These are phyloP conservation scores for Empis livida DNA, from an alignment of 2,888 invertebrate genomes.

Conservation along the genomic window DNA sequence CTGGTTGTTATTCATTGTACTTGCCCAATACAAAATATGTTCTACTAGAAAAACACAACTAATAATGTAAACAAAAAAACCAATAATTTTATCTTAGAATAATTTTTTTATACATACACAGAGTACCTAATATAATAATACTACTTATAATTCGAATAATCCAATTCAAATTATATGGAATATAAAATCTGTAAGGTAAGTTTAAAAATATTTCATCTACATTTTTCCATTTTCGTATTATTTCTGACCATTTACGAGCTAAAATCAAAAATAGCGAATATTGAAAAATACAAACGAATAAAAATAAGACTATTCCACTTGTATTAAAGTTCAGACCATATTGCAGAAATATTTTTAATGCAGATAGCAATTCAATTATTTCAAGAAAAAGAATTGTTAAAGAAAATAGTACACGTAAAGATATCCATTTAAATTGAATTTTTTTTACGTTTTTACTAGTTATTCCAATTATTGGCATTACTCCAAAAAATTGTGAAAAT, in stretches of 20 bases:
- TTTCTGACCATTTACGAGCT: slow-evolving; percentile 25
- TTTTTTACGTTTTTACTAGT: slow-evolving; percentile 28
- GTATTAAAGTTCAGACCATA: slow-evolving; percentile 27
- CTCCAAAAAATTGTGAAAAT: slow-evolving; percentile 40
- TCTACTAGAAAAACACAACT: too few relatives aligned
- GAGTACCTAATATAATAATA: too few relatives aligned
- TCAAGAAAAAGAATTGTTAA: slow-evolving; percentile 2
- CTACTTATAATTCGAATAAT: too few relatives aligned
- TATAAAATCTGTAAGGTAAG: slow-evolving; percentile 20
- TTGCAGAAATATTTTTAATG: slow-evolving; percentile 20
- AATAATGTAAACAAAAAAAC: too few relatives aligned
- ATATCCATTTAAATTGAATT: slow-evolving; percentile 22
- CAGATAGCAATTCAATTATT: slow-evolving; percentile 15
- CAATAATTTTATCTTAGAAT: too few relatives aligned
- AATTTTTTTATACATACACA: too few relatives aligned
- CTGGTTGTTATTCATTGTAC: too few relatives aligned
- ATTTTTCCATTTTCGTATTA: slow-evolving; percentile 27
- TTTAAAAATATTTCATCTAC: slow-evolving; percentile 25
- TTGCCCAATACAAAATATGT: too few relatives aligned
- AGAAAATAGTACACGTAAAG: slow-evolving; percentile 19
- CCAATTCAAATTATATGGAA: too few relatives aligned
- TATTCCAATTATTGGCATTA: slow-evolving; percentile 41
- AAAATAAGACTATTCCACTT: slow-evolving; percentile 20
- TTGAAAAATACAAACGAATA: slow-evolving; percentile 11
- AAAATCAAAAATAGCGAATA: slow-evolving; percentile 19